These are phyloP conservation scores for Stenopsyche tienmushanensis DNA, from an alignment of 1,140 invertebrate genomes.

Conservation along the genomic window DNA sequence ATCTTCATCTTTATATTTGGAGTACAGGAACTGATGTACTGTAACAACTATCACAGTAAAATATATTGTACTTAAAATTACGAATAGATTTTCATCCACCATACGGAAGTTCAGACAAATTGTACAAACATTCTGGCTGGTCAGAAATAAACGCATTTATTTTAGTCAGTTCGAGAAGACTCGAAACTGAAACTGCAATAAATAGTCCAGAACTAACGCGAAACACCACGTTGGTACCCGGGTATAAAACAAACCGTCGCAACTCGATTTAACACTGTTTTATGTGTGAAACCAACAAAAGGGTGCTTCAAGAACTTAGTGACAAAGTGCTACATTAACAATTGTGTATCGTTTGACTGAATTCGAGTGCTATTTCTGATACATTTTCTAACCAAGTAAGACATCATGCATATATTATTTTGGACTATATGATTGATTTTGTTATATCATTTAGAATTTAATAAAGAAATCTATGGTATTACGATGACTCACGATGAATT, in stretches of 20 bases:
- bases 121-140: background rate
- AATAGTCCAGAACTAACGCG: no score
- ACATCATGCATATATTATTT: background rate
- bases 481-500: background rate
- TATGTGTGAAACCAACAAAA: background rate
- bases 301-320: no score
- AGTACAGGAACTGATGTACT: no score
- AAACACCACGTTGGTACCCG: background rate
- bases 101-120: background rate
- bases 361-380: no score
- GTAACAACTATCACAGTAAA: no score
- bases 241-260: background rate
- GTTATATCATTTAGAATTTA: no score
- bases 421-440: background rate
- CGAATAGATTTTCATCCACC: background rate
- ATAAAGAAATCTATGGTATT: no score
- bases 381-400: background rate
- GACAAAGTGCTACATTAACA: no score
- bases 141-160: constrained; percentile 17
- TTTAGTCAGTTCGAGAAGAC: constrained; percentile 16
- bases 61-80: no score
- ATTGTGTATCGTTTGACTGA: no score
- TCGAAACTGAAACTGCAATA: background rate
- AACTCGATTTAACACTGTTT: background rate
- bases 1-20: no score